Percentiles rank a stretch among this genome's conserved stretches.
Evolutionary conservation across 1,140 invertebrate genomes (phyloP).

Genomic region (Gryllus bimaculatus): DNA sequence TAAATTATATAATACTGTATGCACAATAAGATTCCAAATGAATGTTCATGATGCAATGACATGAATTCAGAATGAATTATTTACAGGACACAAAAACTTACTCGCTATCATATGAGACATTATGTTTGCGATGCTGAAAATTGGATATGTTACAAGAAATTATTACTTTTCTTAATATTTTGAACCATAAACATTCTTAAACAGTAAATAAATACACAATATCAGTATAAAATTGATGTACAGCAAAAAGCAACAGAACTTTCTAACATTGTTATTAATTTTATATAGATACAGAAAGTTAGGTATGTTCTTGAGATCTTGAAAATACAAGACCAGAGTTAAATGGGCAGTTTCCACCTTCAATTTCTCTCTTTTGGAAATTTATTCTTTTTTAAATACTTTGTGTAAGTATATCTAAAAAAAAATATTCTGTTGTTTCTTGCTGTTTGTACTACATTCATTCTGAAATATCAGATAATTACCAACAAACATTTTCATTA

Average conservation of each 20-base stretch:
- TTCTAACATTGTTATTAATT: background rate
- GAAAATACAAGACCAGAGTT: background rate
- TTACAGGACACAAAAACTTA: background rate
- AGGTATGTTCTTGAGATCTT: background rate
- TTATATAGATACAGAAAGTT: background rate
- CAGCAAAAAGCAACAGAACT: background rate
- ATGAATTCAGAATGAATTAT: background rate
- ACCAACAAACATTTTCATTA: background rate
- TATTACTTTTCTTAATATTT: background rate
- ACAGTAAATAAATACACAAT: background rate
- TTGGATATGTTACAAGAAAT: background rate
- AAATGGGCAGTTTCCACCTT: background rate
- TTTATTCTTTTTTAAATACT: background rate
- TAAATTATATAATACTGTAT: constrained; percentile 2
- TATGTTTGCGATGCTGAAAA: background rate
- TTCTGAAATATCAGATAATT: background rate
- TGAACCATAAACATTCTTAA: background rate
- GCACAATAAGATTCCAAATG: background rate
- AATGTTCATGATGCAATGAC: background rate
- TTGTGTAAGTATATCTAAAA: background rate
- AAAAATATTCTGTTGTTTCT: background rate
- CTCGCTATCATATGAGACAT: background rate
- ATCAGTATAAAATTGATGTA: background rate
- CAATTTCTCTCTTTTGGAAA: background rate
- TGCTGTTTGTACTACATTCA: background rate